Base-by-base conservation (phyloP, 2,113 vertebrate species). In the Theristicus caerulescens region DNA sequence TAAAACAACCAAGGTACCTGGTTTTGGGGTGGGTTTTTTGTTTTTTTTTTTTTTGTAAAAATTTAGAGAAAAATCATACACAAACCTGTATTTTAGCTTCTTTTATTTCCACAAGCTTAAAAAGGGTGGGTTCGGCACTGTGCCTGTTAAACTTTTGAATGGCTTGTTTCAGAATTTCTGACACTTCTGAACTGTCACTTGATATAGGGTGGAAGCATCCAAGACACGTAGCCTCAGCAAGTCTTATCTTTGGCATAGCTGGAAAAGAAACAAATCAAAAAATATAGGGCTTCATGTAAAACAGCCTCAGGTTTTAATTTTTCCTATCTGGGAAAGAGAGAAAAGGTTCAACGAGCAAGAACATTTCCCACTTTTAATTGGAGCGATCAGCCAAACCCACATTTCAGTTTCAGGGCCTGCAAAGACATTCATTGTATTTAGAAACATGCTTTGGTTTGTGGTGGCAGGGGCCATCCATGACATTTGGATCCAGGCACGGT, bases 31-130 rank as follows among this genome's bases (percentile, higher is more conserved):
- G 4, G 7, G 5, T 7, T 25, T 34, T 42, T 11, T 11, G 4
- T 3, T 11, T 40, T 22, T 34, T 22, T 51, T 44, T 15, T 36
- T 42, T 11, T 31, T 34, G 38, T 38, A 38, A 54, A 96, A 71
- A 52, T 65, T 27, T 77, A 95, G 66, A 86, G 59, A 91, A 82
- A 87, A 79, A 38, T 73, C 17, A n/a, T 34, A n/a, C 29, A 96
- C 98, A 74, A 97, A 99, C 99, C 99, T 99, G 99, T 97, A 95
- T 98, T 55, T 96, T 93, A 57, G 99, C 99, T 3, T 14, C 72
- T 93, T 76, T 88, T 7, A 99, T 49, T 70, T 65, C 64, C 61
- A 91, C 24, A 47, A 99, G 94, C 78, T 96, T 88, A 84, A 98
- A 99, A 94, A 99, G 98, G 94, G 97, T 87, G 0, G 81, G 5